Evolutionary conservation across 2,888 invertebrate genomes (phyloP), one percentile per base, ranked within the genome.

Genomic region (Acanthosepion esculentum): DNA sequence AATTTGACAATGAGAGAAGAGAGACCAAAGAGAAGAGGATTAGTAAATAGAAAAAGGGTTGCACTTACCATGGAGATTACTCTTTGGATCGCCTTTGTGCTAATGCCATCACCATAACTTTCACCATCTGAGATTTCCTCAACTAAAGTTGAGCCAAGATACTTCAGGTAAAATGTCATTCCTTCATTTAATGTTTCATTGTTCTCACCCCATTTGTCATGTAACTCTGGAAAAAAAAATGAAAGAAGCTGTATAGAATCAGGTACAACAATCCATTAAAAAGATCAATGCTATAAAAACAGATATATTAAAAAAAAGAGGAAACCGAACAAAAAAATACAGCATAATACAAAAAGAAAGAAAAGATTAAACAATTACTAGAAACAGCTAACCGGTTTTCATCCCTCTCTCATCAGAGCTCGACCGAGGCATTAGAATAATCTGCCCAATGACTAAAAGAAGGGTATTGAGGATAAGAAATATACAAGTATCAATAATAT

Each of bases 131-230:
- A 98, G 50, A 97, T 96, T 94, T 98, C 98, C 97, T 98, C 98
- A 20, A 98, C 98, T 10, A 98, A 98, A 48, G 98, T 98, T 95
- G 98, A 98, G 33, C 99, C 99, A 94, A 98, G 98, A 97, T 98
- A 98, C 97, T 98, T 98, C 94, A 97, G 95, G 95, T 97, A 96
- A 95, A 97, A 97, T 23, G 96, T 96, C 26, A 97, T 96, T 20
- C 97, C 97, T 94, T 96, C 96, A 92, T 95, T 94, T 10, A 97
- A 96, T 59, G 96, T 96, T 93, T 97, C 96, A 91, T 96, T 96
- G 95, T 96, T 96, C 53, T 96, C 96, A 93, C 96, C 96, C 96
- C 96, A 97, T 29, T 96, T 96, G 95, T 97, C 97, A 26, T 96
- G 96, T 15, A 97, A 95, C 94, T 97, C 97, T 97, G 95, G 18